Evolutionary conservation across 1,140 invertebrate genomes (phyloP), one percentile per base, ranked within the genome.

Genomic region (Brachionus rotundiformis): DNA sequence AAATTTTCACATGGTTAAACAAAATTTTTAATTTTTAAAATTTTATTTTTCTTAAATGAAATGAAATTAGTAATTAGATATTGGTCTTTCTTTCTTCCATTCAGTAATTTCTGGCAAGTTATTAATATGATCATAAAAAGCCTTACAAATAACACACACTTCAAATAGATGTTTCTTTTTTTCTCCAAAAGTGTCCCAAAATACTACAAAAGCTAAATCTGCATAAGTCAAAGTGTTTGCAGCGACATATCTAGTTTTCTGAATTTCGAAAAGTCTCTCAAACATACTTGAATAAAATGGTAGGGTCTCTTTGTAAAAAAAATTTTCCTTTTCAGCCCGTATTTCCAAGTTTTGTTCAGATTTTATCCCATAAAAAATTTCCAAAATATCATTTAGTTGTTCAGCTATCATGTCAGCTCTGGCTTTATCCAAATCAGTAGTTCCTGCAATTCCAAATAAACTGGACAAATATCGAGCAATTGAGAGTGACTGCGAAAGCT

Each of bases 131-230:
- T 68, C 63, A 36, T 68, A 68, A 4, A 36, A 16, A n/a, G 31
- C 31, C 16, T 68, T 68, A 19, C 63, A 33, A 7, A 68, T 36
- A 36, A 68, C 63, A 23, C 63, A 68, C 16, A 33, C 16, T 68
- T 68, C 63, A 36, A 68, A 68, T 16, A 33, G 36, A 1, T 7
- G 13, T 68, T 33, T 36, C 16, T 68, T 68, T 4, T 68, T 68
- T 36, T 68, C 63, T 36, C 63, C 63, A 68, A 68, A 68, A 36
- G 27, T 8, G 36, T 68, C 63, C 63, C 63, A 68, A 36, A 68
- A 68, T 19, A 68, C 63, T 13, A 36, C 63, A 36, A 68, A 68
- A 33, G 63, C 63, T 36, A 68, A 36, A 68, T 68, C 63, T 5
- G 63, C 63, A 68, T 68, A 68, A 1, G 63, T 68, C 1, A 68